Base-by-base conservation (phyloP, 2,113 vertebrate genomes). In the Sinocyclocheilus rhinocerous region DNA sequence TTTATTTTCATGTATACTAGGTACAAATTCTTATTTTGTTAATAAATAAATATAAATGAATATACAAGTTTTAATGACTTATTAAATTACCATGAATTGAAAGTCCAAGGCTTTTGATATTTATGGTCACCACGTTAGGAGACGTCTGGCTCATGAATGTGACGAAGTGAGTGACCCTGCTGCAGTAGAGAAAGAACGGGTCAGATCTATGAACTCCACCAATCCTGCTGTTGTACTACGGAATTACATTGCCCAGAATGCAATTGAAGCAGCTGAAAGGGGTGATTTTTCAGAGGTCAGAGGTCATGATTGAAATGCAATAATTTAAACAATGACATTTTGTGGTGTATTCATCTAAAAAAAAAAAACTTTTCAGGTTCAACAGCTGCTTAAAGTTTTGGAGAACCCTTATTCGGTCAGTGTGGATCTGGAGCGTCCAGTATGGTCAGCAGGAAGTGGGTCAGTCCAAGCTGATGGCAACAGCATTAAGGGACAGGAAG, bases 211-310 rank as follows among this genome's bases (percentile, higher is more conserved):
- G 97, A 94, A 90, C 12, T 89, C 90, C 88, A 96, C 79, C 88
- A 98, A 97, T 90, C 97, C 97, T 69, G 93, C 92, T 45, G 94
- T 96, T 0, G 91, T 98, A 24, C 89, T 98, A 70, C 94, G 97
- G 81, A 98, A 98, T 89, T 97, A 98, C n/a, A 96, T 98, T 0
- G 97, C 97, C 12, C 97, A 98, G 90, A 96, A 95, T 24, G 97
- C 97, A 90, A 97, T 98, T 76, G 92, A 95, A 81, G 95, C 95
- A 12, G 97, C 97, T 0, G 96, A 98, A 91, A 94, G 91, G 0
- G 96, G 96, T 24, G 96, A 98, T 90, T 98, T 96, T 86, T 93
- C 95, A 4, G 96, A 98, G 97, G 97, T 95, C 86, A 55, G 92
- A 18, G n/a, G 45, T 81, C 18, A 15, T 85, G 20, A 24, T 50